Percentiles rank a stretch among this genome's conserved stretches.
phyloP scores from a whole-genome alignment of 2,113 vertebrate species.

The Cygnus buccinator region DNA sequence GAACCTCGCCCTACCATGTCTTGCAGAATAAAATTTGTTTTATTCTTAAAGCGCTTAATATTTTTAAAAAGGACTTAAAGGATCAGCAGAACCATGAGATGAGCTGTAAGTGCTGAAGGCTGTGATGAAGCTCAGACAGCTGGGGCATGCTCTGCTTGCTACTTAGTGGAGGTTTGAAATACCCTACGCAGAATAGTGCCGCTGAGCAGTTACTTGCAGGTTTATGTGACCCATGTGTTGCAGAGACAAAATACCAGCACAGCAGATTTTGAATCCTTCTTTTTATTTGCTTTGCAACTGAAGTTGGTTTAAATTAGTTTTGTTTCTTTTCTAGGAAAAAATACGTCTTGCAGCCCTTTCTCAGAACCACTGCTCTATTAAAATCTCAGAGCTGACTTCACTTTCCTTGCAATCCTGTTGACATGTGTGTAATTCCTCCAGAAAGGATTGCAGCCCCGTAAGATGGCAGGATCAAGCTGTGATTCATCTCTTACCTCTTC shows the following conservation, averaged over 20 bases:
- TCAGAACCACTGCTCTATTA: background rate
- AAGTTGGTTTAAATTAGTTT: background rate
- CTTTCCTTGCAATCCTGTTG: background rate
- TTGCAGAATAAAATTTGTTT: background rate
- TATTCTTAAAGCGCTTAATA: background rate
- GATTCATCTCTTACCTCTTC: background rate
- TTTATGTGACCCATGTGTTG: background rate
- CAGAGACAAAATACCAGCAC: background rate
- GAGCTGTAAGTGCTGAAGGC: background rate
- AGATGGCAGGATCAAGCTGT: background rate
- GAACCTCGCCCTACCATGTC: background rate
- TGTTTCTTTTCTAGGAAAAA: background rate
- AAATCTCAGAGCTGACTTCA: background rate
- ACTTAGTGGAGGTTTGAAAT: background rate
- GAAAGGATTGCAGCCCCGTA: background rate
- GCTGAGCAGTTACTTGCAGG: background rate
- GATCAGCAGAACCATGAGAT: background rate
- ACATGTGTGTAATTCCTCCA: background rate
- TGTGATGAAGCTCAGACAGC: background rate
- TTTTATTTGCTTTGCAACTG: background rate
- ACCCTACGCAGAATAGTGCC: background rate
- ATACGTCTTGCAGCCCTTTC: background rate
- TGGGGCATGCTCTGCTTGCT: background rate
- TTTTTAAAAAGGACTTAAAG: conserved; percentile 8
- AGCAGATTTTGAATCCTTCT: background rate